Evolutionary conservation across 2,113 vertebrate genomes (phyloP).

Genomic region (Phalacrocorax brasilianus): DNA sequence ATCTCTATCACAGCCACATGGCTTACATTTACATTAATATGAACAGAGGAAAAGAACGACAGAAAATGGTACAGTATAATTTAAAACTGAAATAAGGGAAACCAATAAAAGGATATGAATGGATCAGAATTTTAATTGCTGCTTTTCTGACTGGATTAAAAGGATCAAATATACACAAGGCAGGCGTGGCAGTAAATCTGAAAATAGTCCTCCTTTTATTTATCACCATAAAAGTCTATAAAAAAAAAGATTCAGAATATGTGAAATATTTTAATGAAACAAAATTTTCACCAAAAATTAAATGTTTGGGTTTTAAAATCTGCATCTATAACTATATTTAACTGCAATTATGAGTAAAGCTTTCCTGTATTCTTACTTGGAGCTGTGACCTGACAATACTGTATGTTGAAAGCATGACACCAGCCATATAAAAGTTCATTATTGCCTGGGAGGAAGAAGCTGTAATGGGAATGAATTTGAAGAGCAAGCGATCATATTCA

Average conservation of each 20-base stretch:
- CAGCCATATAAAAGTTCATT: not conserved
- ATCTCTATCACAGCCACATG: not conserved
- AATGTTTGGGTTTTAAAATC: not conserved
- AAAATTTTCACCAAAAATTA: not conserved
- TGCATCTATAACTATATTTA: not conserved
- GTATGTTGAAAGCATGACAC: not conserved
- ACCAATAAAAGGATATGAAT: conserved; percentile 91
- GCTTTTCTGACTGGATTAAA: conserved; percentile 88
- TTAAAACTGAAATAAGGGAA: not conserved
- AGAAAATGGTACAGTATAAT: not conserved
- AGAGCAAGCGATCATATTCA: not conserved
- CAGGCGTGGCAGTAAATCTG: conserved; percentile 88
- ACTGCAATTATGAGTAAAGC: not conserved
- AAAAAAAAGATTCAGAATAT: not conserved
- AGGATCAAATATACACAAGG: conserved; percentile 89
- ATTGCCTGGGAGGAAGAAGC: not conserved
- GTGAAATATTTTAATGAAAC: not conserved
- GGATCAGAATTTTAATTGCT: conserved; percentile 89
- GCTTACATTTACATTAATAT: not conserved
- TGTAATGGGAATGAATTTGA: not conserved
- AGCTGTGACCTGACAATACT: not conserved
- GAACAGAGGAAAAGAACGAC: not conserved
- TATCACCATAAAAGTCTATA: conserved; percentile 94
- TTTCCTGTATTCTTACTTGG: not conserved
- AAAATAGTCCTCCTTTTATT: conserved; percentile 93